Percentiles rank a stretch among this genome's conserved stretches.
phyloP scores from a whole-genome alignment of 2,888 invertebrate species.

The Isoperla grammatica region DNA sequence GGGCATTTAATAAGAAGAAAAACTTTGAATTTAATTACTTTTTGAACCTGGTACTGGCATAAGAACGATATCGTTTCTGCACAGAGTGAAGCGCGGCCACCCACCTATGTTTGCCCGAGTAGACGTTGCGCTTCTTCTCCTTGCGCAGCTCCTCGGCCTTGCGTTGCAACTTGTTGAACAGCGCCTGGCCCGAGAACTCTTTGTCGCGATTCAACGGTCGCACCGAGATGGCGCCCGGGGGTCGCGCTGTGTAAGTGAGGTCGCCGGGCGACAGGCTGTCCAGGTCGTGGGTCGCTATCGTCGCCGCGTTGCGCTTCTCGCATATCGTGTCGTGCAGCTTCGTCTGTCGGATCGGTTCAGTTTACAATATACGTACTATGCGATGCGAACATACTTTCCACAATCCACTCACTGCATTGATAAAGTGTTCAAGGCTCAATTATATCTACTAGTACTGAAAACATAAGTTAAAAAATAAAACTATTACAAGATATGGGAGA shows the following conservation, averaged over 20 bases:
- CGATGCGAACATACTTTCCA: too few species aligned
- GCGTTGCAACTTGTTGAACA: constrained; percentile 61
- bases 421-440: too few species aligned
- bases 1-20: too few species aligned
- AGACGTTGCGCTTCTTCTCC: constrained; percentile 75
- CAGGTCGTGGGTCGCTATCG: constrained; percentile 80
- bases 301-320: constrained; percentile 68
- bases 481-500: too few species aligned
- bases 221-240: constrained; percentile 59
- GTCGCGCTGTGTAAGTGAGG: constrained; percentile 61
- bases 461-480: too few species aligned
- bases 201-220: constrained; percentile 58
- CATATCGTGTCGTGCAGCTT: constrained; percentile 70
- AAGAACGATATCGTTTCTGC: too few species aligned
- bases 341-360: constrained; percentile 50
- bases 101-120: constrained; percentile 76
- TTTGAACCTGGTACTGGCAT: too few species aligned
- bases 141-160: constrained; percentile 77
- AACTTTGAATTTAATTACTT: too few species aligned
- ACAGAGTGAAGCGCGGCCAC: too few species aligned
- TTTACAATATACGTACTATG: too few species aligned
- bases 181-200: constrained; percentile 57
- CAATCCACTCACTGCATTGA: too few species aligned
- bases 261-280: constrained; percentile 43
- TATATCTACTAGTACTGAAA: too few species aligned